phyloP scores from a whole-genome alignment of 1,140 invertebrate genomes.

The Pomacea maculata region DNA sequence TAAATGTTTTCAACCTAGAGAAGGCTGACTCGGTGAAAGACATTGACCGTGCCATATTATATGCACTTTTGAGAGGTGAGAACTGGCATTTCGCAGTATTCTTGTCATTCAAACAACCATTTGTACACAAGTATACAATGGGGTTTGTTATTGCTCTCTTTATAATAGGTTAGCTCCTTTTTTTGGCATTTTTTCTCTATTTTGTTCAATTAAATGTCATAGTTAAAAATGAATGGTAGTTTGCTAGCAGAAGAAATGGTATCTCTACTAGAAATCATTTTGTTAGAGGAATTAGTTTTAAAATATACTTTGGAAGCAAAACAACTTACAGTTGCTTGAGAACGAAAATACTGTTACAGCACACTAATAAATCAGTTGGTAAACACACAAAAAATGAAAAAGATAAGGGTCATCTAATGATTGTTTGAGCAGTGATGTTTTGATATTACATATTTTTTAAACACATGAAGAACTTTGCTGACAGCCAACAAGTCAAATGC shows the following conservation, averaged over 20 bases:
- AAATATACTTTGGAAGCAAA: too few species aligned
- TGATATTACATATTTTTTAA: too few species aligned
- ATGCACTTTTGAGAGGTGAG: constrained; percentile 63
- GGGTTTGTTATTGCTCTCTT: too few species aligned
- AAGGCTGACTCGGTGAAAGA: constrained; percentile 55
- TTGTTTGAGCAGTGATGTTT: neutral
- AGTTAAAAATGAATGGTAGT: neutral
- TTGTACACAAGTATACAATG: too few species aligned
- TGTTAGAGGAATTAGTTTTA: too few species aligned
- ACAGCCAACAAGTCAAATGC: constrained; percentile 56
- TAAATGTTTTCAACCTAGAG: constrained; percentile 62
- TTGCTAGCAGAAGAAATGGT: neutral
- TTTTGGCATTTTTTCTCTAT: neutral
- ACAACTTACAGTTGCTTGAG: too few species aligned
- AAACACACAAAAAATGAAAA: neutral
- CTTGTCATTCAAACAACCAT: neutral
- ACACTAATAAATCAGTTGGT: neutral
- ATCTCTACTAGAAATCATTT: neutral
- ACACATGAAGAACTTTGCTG: neutral
- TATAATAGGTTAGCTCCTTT: too few species aligned
- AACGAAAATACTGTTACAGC: too few species aligned
- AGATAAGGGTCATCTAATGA: neutral
- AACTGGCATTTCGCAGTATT: neutral
- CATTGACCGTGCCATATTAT: constrained; percentile 64
- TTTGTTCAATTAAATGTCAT: neutral